Base-by-base conservation (phyloP, 2,113 vertebrate genomes). In the Cinclus mexicanus region DNA sequence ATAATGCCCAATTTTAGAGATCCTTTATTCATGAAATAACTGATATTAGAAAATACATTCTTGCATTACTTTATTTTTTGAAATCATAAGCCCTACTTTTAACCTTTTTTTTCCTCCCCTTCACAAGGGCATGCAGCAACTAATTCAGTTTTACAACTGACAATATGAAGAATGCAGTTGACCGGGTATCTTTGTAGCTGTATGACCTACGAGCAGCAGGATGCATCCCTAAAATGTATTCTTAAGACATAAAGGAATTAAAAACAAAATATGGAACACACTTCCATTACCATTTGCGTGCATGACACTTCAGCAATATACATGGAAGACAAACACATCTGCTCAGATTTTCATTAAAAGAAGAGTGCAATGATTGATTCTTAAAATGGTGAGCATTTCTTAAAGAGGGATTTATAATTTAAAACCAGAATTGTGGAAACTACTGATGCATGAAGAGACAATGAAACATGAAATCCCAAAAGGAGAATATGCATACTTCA, bases 311-410 rank as follows among this genome's bases (percentile, higher is more conserved):
- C 90, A 78, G 91, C 84, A 93, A 72, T 65, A 52, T 90, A 94
- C 52, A 96, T 31, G 92, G 97, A 98, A 95, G 97, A 98, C 85
- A 95, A 94, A 88, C n/a, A 92, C 72, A 92, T 69, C 94, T 90
- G 55, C 92, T 93, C 97, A 96, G 95, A 96, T 80, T 97, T 94
- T 91, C 78, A 87, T 83, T 89, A 85, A 89, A 97, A 97, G 95
- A 96, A 97, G 95, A 95, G 90, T 93, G 75, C 92, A 95, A 95
- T 70, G 95, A 81, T 81, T 96, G 96, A 97, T 92, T 88, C 86
- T 87, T 96, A 96, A 98, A 98, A 98, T 97, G 95, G 96, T 97
- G 97, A 98, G 97, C 96, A 95, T 90, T 97, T 96, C 93, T 94
- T 94, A 95, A 97, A 91, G 89, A 94, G 81, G 94, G 95, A 93